phyloP scores from a whole-genome alignment of 2,113 vertebrate genomes.

The Microtus oregoni region DNA sequence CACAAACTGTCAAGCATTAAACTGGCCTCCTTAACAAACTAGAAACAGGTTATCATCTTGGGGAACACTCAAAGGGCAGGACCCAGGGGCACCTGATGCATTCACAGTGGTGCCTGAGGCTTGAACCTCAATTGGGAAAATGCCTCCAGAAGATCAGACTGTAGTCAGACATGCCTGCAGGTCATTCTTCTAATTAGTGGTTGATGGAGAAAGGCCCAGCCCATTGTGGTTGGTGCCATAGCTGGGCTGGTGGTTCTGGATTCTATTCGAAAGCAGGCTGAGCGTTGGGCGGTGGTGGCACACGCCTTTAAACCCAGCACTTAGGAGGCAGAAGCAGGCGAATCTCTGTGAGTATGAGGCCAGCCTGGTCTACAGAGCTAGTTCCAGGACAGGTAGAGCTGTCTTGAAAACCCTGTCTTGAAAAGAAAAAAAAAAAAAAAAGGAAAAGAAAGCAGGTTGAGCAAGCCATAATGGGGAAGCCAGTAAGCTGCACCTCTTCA shows the following conservation, averaged over 20 bases:
- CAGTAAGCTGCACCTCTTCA: neutral
- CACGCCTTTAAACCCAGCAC: no score
- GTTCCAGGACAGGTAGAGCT: no score
- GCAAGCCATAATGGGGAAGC: neutral
- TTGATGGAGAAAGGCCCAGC: neutral
- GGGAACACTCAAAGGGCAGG: neutral
- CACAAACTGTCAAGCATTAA: neutral
- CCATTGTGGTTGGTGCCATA: neutral
- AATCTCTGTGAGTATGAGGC: no score
- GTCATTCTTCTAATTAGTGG: neutral
- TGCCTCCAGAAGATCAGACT: neutral
- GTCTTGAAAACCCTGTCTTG: no score
- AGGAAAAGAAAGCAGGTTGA: neutral
- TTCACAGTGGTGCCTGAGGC: no score
- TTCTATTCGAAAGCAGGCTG: neutral
- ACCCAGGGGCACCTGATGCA: neutral
- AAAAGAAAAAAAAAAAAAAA: no score
- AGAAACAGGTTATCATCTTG: neutral
- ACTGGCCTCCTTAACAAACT: neutral
- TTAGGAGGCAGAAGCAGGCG: no score
- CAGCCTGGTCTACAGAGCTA: no score
- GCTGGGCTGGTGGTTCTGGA: neutral
- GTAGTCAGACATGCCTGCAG: neutral
- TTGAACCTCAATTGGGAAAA: neutral
- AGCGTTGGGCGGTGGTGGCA: no score